These are phyloP conservation scores for Carollia perspicillata DNA, from an alignment of 2,113 vertebrate genomes.

Conservation along the genomic window DNA sequence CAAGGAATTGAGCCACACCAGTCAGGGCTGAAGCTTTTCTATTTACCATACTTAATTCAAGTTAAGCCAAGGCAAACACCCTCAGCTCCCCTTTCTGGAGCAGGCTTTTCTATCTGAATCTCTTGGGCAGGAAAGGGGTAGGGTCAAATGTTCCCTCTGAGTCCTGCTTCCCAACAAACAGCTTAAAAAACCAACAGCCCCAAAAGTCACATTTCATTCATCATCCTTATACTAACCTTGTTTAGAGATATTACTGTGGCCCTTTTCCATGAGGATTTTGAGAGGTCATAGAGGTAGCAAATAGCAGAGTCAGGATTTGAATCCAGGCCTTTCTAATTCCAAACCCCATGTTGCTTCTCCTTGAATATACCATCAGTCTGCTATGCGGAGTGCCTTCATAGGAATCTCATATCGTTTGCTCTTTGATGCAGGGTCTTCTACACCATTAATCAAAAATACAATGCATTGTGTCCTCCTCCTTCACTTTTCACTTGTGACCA, in stretches of 20 bases:
- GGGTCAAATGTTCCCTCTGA: background rate
- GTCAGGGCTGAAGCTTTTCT: background rate
- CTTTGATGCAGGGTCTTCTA: background rate
- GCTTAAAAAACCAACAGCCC: background rate
- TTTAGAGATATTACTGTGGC: background rate
- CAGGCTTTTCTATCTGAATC: background rate
- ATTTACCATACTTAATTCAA: background rate
- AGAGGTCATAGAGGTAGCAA: background rate
- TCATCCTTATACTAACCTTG: background rate
- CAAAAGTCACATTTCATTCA: background rate
- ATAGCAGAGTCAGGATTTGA: background rate
- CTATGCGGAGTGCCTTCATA: background rate
- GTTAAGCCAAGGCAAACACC: background rate
- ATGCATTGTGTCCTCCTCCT: background rate
- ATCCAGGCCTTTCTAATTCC: background rate
- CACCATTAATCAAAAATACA: background rate
- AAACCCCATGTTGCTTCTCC: background rate
- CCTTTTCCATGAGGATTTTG: background rate
- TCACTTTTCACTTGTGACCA: background rate
- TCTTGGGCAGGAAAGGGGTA: background rate
- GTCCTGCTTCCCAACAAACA: background rate
- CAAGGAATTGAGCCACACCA: too few species aligned
- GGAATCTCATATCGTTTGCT: background rate
- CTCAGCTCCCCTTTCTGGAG: background rate
- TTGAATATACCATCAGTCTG: background rate